Evolutionary conservation across 2,113 vertebrate genomes (phyloP).

Genomic region (Cottus gobio): DNA sequence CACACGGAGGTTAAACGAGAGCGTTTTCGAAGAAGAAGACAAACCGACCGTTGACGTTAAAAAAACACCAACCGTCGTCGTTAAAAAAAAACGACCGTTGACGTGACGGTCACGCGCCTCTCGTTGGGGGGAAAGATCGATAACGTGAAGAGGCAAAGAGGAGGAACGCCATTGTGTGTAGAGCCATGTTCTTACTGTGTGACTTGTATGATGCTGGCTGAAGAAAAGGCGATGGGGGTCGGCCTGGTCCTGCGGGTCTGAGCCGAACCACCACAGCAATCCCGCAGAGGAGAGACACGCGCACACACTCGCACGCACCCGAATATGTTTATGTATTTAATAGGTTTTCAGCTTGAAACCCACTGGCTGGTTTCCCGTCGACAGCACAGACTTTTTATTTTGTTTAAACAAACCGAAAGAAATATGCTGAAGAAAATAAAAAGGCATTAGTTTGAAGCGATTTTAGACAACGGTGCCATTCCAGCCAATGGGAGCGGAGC

Average conservation of each 20-base stretch:
- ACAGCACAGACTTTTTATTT: not conserved
- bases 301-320: too few species aligned
- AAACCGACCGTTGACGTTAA: not conserved
- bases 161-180: fast-evolving
- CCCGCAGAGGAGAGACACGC: conserved; percentile 25
- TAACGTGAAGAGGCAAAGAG: not conserved
- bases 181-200: conserved; percentile 56
- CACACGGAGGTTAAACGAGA: not conserved
- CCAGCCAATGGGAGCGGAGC: not conserved
- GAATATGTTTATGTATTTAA: not conserved
- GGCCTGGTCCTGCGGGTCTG: conserved; percentile 63
- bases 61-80: not conserved
- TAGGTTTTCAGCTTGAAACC: not conserved
- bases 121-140: not conserved
- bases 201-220: conserved; percentile 41
- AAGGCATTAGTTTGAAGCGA: conserved; percentile 24
- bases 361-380: not conserved
- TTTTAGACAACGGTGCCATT: conserved; percentile 28
- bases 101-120: not conserved
- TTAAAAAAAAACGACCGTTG: not conserved
- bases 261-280: conserved; percentile 50
- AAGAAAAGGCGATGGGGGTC: conserved; percentile 50
- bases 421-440: not conserved
- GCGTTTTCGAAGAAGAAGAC: not conserved
- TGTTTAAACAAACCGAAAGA: not conserved